Percentiles rank a stretch among this genome's conserved stretches.
Conservation (phyloP, 37 sponge, comb jelly and placozoan genomes). For the Halisarca cf. caerulea region DNA sequence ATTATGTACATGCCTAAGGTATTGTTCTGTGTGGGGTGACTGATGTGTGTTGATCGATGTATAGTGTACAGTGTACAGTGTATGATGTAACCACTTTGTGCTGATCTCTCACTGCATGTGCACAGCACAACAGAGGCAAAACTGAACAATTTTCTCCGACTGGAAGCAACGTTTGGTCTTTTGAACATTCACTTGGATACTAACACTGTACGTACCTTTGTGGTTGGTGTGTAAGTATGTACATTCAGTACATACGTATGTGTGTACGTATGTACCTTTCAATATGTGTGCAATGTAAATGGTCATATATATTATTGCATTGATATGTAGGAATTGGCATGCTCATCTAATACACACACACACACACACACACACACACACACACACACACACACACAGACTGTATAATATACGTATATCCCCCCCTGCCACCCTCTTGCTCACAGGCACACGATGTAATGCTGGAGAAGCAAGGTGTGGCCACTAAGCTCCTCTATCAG, state of each 20-base stretch:
- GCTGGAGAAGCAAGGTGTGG: constrained; percentile 78
- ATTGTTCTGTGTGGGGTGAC: too few species aligned
- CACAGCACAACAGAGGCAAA: constrained; percentile 92
- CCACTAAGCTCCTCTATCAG: constrained; percentile 81
- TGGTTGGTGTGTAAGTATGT: not conserved
- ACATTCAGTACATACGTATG: not conserved
- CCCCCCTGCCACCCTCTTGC: not conserved
- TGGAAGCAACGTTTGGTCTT: constrained; percentile 83
- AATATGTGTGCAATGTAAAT: too few species aligned
- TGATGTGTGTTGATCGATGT: not conserved
- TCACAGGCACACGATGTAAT: constrained; percentile 79
- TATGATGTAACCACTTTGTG: not conserved
- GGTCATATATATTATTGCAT: too few species aligned
- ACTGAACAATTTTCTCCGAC: constrained; percentile 86
- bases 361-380: too few species aligned
- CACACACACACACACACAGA: not conserved
- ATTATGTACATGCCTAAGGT: too few species aligned
- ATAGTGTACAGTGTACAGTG: too few species aligned
- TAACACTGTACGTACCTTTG: constrained; percentile 57
- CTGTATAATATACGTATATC: not conserved
- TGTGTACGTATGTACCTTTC: not conserved
- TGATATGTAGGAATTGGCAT: too few species aligned
- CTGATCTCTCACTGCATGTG: not conserved
- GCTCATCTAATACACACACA: too few species aligned
- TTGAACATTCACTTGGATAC: constrained; percentile 87